Conservation (phyloP, 2,113 vertebrate species). For the Lathamus discolor region DNA sequence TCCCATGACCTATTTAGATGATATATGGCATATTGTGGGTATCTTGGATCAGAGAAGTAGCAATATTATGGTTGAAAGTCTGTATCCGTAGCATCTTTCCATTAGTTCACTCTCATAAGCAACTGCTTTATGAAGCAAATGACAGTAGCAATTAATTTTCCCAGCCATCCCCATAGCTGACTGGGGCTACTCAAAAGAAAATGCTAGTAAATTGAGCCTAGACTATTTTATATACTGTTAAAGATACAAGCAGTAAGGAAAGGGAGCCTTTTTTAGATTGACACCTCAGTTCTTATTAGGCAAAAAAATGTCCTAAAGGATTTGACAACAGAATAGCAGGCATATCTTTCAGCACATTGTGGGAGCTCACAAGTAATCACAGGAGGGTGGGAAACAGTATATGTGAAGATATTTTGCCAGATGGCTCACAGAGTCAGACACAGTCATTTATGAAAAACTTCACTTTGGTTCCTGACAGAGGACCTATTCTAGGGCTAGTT, state of each 20-base stretch:
- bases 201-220: not conserved
- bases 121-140: not conserved
- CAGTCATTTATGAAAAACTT: conserved; percentile 17
- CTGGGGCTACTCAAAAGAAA: not conserved
- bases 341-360: conserved; percentile 20
- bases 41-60: not conserved
- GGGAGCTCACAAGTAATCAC: not conserved
- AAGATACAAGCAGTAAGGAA: not conserved
- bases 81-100: not conserved
- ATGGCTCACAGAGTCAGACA: conserved; percentile 27
- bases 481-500: not conserved
- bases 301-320: conserved; percentile 8
- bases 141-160: not conserved
- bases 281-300: not conserved
- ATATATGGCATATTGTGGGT: not conserved
- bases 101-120: not conserved
- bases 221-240: not conserved
- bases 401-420: conserved; percentile 32
- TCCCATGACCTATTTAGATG: not conserved
- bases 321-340: conserved; percentile 19
- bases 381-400: conserved; percentile 30
- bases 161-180: not conserved
- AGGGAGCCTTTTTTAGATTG: not conserved
- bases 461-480: not conserved
- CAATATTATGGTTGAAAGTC: not conserved